Base-by-base conservation (phyloP, 2,113 vertebrate species). In the Prietella phreatophila region DNA sequence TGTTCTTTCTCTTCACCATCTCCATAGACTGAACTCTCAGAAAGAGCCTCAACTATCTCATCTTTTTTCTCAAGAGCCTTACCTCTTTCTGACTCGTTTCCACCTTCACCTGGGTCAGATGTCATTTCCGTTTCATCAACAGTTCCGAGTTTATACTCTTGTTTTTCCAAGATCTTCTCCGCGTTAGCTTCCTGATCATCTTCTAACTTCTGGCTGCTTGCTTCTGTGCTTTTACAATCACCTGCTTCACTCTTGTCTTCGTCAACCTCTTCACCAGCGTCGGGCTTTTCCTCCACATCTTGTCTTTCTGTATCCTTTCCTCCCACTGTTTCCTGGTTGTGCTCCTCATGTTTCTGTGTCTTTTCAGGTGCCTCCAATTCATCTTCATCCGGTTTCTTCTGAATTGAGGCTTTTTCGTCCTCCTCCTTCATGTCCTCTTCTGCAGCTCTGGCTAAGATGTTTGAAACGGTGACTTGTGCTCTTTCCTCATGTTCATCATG, bases 381-480 rank as follows among this genome's bases (percentile, higher is more conserved):
- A 36, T 90, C 89, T 60, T 91, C 82, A 75, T 90, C 89, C 30
- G 88, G 88, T 61, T 93, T 42, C 81, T 42, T 27, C 80, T 86
- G 85, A 87, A 83, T 71, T 56, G 2, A 63, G 11, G 75, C 88
- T 84, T 47, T 19, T 60, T 82, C 78, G 56, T 85, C 79, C 19
- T 91, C 91, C 14, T 93, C 85, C 5, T 82, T 82, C 6, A n/a
- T 19, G 17, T 80, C 91, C 20, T 92, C 92, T 80, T 93, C 91
- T 27, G 85, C 94, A 0, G 87, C 84, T 63, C 90, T 67, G 3
- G 89, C 87, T 87, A 95, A 90, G 53, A 95, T 94, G 91, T 96
- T 94, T 85, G 95, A 93, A 85, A 95, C 88, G 0, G 90, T 93
- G 87, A 95, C 19, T 0, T 86, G 91, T 10, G 67, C 83, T 39